Evolutionary conservation across 2,888 invertebrate genomes (phyloP).

Genomic region (Hipparchia semele): DNA sequence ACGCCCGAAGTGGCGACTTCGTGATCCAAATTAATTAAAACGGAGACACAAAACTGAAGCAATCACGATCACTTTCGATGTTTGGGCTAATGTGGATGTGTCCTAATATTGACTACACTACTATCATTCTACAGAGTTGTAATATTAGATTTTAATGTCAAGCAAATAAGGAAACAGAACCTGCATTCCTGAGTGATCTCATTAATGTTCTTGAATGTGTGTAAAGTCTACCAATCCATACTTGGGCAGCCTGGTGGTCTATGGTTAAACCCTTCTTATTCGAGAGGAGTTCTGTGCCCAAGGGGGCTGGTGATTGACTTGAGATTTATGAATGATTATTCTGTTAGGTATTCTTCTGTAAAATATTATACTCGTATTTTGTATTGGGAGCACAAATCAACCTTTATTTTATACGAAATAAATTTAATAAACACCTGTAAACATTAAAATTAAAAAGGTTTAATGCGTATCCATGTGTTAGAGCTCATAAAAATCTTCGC

Average conservation of each 20-base stretch:
- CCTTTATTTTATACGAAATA: slow-evolving; percentile 18
- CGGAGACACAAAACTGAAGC: slow-evolving; percentile 77
- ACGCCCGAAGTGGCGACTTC: slow-evolving; percentile 80
- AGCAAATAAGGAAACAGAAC: background rate
- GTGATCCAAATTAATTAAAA: slow-evolving; percentile 83
- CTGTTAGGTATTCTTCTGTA: background rate
- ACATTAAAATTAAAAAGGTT: slow-evolving; percentile 31
- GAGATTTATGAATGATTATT: background rate
- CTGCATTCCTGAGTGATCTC: too few relatives aligned
- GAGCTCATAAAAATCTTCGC: slow-evolving; percentile 62
- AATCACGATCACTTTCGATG: slow-evolving; percentile 73
- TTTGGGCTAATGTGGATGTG: slow-evolving; percentile 64
- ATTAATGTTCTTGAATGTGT: too few relatives aligned
- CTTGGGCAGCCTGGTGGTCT: too few relatives aligned
- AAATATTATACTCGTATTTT: background rate
- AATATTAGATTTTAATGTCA: background rate
- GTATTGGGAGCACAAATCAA: background rate
- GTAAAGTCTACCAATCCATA: too few relatives aligned
- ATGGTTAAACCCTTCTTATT: too few relatives aligned
- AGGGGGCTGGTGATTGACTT: too few relatives aligned
- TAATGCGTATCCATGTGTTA: slow-evolving; percentile 58
- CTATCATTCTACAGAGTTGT: background rate
- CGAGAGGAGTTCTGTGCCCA: too few relatives aligned
- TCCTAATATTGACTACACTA: slow-evolving; percentile 26
- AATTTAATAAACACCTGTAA: slow-evolving; percentile 35